These are phyloP conservation scores for Ormia ochracea DNA, from an alignment of 2,888 invertebrate genomes.

Conservation along the genomic window DNA sequence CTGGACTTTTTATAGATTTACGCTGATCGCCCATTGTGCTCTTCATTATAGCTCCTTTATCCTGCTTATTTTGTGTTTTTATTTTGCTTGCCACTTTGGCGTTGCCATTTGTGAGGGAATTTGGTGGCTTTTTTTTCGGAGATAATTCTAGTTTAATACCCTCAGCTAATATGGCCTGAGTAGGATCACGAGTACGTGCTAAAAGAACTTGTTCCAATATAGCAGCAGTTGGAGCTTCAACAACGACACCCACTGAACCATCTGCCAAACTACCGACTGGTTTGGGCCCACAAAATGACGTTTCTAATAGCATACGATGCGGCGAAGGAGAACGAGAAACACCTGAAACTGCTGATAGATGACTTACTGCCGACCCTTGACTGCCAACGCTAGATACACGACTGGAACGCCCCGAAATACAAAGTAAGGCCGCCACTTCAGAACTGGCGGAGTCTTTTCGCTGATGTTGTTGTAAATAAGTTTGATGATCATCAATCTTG, in stretches of 20 bases:
- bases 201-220: slow-evolving; percentile 79
- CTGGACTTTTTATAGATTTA: slow-evolving; percentile 72
- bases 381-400: slow-evolving; percentile 89
- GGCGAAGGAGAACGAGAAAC: slow-evolving; percentile 88
- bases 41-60: slow-evolving; percentile 43
- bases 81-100: slow-evolving; percentile 61
- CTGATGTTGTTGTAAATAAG: slow-evolving; percentile 79
- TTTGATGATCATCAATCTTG: slow-evolving; percentile 77
- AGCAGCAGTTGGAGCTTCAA: slow-evolving; percentile 78
- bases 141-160: slow-evolving; percentile 79
- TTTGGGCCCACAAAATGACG: slow-evolving; percentile 92
- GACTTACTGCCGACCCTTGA: slow-evolving; percentile 83
- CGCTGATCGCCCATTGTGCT: slow-evolving; percentile 69
- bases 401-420: slow-evolving; percentile 87
- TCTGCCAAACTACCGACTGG: slow-evolving; percentile 80
- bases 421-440: slow-evolving; percentile 85
- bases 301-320: slow-evolving; percentile 93
- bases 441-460: slow-evolving; percentile 86
- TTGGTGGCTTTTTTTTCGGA: slow-evolving; percentile 67
- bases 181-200: slow-evolving; percentile 82
- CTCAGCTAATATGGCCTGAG: slow-evolving; percentile 81
- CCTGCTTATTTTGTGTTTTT: slow-evolving; percentile 58
- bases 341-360: slow-evolving; percentile 79
- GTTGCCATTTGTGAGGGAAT: slow-evolving; percentile 69
- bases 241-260: slow-evolving; percentile 77